phyloP scores from a whole-genome alignment of 1,140 invertebrate genomes.

The Chironomus striatipennis region DNA sequence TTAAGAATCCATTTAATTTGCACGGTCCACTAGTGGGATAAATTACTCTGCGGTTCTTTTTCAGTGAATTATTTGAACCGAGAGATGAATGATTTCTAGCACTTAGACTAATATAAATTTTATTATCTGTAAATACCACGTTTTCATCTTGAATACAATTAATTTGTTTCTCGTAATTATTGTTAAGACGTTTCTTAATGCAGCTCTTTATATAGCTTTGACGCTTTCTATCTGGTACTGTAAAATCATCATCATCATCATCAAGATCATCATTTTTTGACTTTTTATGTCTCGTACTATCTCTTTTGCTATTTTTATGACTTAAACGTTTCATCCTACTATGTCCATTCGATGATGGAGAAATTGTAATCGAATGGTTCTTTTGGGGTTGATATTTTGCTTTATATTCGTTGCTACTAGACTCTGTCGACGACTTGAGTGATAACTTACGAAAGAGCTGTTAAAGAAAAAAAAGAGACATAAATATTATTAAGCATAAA shows the following conservation, averaged over 20 bases:
- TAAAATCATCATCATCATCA: conserved; percentile 20
- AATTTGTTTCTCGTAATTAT: conserved; percentile 19
- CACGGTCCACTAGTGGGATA: background rate
- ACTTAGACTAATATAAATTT: conserved; percentile 15
- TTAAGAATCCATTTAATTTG: background rate
- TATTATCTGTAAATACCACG: conserved; percentile 16
- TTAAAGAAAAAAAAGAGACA: background rate
- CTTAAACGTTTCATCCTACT: background rate
- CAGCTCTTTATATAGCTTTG: background rate
- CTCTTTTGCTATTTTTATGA: background rate
- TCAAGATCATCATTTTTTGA: background rate
- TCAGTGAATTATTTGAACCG: background rate
- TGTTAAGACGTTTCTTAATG: conserved; percentile 1
- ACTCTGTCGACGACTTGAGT: background rate
- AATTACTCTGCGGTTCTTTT: background rate
- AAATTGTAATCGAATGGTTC: background rate
- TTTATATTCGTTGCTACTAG: background rate
- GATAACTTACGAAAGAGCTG: conserved; percentile 6
- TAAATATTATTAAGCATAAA: background rate
- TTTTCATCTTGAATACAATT: conserved; percentile 19
- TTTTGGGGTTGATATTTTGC: conserved; percentile 16
- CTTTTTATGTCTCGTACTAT: background rate
- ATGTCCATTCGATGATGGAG: background rate
- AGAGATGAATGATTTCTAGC: background rate
- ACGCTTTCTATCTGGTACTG: background rate